These are phyloP conservation scores for Psittacula cyanocephala DNA, from an alignment of 2,113 vertebrate species.

Conservation along the genomic window DNA sequence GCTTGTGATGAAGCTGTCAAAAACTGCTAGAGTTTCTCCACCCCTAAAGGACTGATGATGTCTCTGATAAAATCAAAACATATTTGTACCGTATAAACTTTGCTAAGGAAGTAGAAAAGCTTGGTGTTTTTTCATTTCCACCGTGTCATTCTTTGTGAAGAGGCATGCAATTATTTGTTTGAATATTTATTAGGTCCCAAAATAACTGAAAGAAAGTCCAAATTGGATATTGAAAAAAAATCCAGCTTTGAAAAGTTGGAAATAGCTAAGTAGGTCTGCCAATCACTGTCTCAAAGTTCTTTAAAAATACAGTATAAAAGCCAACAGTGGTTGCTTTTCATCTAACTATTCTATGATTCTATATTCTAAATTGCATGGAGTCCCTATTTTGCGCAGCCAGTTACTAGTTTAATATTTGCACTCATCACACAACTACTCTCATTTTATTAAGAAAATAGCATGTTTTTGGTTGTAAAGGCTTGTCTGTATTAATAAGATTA, in stretches of 20 bases:
- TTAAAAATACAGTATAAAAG: not conserved
- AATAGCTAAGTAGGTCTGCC: not conserved
- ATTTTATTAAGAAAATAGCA: not conserved
- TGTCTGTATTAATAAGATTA: not conserved
- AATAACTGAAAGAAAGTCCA: not conserved
- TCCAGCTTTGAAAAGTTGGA: not conserved
- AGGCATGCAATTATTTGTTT: not conserved
- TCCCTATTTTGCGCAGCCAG: not conserved
- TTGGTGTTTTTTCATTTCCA: not conserved
- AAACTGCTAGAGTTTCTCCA: slow-evolving; percentile 5
- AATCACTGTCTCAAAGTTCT: not conserved
- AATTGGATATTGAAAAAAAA: not conserved
- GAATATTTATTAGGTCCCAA: slow-evolving; percentile 26
- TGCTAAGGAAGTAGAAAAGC: slow-evolving; percentile 15
- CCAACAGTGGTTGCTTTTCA: not conserved
- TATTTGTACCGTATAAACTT: slow-evolving; percentile 16
- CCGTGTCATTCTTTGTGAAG: not conserved
- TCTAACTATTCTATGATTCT: not conserved
- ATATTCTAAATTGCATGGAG: not conserved
- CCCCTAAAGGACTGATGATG: slow-evolving; percentile 11
- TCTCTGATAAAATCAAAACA: slow-evolving; percentile 44
- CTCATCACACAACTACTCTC: not conserved
- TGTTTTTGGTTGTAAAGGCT: not conserved
- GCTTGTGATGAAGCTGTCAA: slow-evolving; percentile 47
- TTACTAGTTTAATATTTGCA: not conserved